These are phyloP conservation scores for Neolamprologus kungweensis DNA, from an alignment of 2,113 vertebrate genomes.

Conservation along the genomic window DNA sequence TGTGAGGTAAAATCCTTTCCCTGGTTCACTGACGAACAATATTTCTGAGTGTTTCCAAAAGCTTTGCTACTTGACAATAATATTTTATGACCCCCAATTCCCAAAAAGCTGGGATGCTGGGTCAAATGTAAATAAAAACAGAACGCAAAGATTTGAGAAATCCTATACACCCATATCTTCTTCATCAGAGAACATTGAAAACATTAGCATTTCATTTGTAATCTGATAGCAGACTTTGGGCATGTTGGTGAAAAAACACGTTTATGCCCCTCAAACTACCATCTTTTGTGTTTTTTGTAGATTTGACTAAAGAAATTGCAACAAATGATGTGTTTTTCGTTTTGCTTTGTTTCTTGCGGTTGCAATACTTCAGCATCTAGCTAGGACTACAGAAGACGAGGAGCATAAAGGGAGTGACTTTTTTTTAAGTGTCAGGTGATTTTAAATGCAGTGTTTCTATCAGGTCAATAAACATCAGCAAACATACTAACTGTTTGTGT, in stretches of 20 bases:
- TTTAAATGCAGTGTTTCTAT: background rate
- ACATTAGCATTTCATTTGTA: background rate
- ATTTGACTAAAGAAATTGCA: background rate
- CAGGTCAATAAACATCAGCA: background rate
- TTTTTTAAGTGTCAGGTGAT: background rate
- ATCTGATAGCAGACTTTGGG: background rate
- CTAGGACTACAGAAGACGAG: background rate
- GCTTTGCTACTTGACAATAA: background rate
- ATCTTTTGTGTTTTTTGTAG: background rate
- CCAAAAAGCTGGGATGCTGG: background rate
- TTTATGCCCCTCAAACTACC: background rate
- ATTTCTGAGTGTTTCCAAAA: background rate
- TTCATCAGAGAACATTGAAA: background rate
- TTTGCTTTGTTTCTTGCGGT: background rate
- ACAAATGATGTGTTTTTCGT: background rate
- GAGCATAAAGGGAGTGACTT: background rate
- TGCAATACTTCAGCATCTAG: background rate
- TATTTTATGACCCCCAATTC: background rate
- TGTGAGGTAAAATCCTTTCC: background rate
- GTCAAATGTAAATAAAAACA: background rate
- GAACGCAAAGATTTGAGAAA: background rate
- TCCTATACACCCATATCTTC: background rate
- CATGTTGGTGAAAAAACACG: background rate
- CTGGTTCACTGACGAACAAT: background rate
- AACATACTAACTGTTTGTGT: background rate